A percentile compares a stretch with the other conserved stretches of the same genome.
Evolutionary conservation across 2,113 vertebrate genomes (phyloP).

Genomic region (Arothron firmamentum): DNA sequence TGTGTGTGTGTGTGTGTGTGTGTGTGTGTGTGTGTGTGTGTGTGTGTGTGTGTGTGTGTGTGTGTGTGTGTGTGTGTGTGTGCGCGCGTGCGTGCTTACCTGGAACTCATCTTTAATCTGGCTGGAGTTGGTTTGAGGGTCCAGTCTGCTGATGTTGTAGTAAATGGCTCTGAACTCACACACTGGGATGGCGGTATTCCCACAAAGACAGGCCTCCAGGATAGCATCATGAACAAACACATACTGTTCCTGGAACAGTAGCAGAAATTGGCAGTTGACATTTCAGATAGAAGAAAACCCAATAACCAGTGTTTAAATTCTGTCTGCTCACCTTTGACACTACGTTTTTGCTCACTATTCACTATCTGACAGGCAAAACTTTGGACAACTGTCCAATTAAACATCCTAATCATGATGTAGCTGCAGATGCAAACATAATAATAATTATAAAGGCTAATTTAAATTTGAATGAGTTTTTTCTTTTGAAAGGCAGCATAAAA

Average conservation of each 20-base stretch:
- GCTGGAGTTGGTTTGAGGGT: constrained; percentile 97
- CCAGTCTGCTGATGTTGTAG: constrained; percentile 96
- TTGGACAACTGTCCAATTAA: no score
- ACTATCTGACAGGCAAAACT: no score
- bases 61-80: neutral
- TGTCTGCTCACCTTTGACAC: no score
- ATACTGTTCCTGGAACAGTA: constrained; percentile 85
- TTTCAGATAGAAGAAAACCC: neutral
- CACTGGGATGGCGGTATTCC: constrained; percentile 95
- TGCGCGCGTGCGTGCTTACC: constrained; percentile 67
- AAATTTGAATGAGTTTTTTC: no score
- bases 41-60: neutral
- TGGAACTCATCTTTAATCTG: constrained; percentile 99
- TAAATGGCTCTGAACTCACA: constrained; percentile 97
- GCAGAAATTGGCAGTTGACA: neutral
- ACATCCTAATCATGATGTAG: no score
- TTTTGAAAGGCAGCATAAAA: no score
- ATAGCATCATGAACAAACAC: constrained; percentile 98
- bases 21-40: neutral
- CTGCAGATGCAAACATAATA: no score
- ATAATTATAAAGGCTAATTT: no score
- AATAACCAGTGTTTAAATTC: no score
- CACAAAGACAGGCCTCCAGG: constrained; percentile 94
- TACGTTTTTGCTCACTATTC: no score
- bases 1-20: no score